Evolutionary conservation across 2,797 vertebrate genomes (phyloP).

Genomic region (Chloroceryle amazona): DNA sequence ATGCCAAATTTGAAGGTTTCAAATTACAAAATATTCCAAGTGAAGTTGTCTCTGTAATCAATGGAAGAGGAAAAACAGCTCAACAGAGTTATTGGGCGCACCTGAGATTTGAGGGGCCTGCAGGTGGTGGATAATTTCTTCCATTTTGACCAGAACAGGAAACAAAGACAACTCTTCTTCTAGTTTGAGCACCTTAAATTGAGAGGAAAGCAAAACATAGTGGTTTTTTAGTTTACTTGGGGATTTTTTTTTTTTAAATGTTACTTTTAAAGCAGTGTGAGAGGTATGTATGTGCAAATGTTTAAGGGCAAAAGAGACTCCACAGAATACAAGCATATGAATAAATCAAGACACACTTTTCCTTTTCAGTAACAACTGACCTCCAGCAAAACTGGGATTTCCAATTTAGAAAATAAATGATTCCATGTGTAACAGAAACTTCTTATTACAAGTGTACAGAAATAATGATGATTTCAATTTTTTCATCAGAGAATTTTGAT

Average conservation of each 20-base stretch:
- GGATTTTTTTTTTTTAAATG: fast-evolving
- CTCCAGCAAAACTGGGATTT: neutral
- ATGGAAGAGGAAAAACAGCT: neutral
- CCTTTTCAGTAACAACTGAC: neutral
- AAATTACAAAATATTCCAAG: neutral
- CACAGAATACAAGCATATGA: neutral
- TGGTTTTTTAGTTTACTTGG: neutral
- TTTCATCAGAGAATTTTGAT: neutral
- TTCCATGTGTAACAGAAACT: neutral
- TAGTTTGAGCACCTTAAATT: neutral
- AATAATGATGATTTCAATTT: neutral
- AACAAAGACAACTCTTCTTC: neutral
- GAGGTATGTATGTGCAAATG: neutral
- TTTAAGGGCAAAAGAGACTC: fast-evolving
- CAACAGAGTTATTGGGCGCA: neutral
- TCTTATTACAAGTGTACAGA: neutral
- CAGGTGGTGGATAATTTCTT: neutral
- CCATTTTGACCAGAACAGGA: neutral
- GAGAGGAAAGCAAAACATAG: neutral
- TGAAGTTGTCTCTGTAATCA: neutral
- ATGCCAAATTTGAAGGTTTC: neutral
- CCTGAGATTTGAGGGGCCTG: neutral
- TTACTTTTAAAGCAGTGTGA: neutral
- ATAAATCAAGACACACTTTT: neutral
- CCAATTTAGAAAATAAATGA: neutral